Evolutionary conservation across 2,888 invertebrate genomes (phyloP).

Genomic region (Seira ritae): DNA sequence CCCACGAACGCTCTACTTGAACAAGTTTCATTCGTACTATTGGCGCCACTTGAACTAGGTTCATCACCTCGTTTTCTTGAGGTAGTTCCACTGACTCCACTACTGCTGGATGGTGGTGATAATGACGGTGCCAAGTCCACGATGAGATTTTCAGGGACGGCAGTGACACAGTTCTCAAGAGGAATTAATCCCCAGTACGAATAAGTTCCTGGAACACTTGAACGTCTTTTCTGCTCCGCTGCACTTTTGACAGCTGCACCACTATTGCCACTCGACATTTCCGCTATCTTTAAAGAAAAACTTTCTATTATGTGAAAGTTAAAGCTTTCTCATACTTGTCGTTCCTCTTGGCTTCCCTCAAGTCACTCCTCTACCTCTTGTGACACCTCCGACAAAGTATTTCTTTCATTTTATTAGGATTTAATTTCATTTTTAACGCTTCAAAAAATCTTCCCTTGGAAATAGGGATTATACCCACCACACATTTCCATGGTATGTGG

Average conservation of each 20-base stretch:
- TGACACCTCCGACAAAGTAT: too few relatives aligned
- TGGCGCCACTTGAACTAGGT: slow-evolving; percentile 1
- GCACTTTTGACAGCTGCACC: background rate
- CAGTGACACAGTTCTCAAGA: slow-evolving; percentile 48
- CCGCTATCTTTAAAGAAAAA: too few relatives aligned
- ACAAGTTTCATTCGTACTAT: background rate
- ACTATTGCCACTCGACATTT: background rate
- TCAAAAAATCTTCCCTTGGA: too few relatives aligned
- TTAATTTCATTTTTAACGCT: background rate
- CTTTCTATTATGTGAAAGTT: too few relatives aligned
- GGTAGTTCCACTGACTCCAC: background rate
- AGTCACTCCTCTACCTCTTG: too few relatives aligned
- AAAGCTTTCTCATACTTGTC: too few relatives aligned
- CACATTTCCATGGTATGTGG: too few relatives aligned
- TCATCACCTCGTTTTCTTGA: slow-evolving; percentile 22
- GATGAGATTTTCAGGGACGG: slow-evolving; percentile 45
- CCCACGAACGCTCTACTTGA: slow-evolving; percentile 22
- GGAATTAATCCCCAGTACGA: slow-evolving; percentile 45
- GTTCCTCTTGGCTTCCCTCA: too few relatives aligned
- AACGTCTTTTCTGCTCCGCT: slow-evolving; percentile 3
- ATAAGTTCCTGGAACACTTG: slow-evolving; percentile 25
- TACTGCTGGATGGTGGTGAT: background rate
- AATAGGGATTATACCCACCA: too few relatives aligned
- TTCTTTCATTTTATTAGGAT: too few relatives aligned
- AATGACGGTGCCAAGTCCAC: slow-evolving; percentile 35